Evolutionary conservation across 2,888 invertebrate species (phyloP).

Genomic region (Macaria notata): DNA sequence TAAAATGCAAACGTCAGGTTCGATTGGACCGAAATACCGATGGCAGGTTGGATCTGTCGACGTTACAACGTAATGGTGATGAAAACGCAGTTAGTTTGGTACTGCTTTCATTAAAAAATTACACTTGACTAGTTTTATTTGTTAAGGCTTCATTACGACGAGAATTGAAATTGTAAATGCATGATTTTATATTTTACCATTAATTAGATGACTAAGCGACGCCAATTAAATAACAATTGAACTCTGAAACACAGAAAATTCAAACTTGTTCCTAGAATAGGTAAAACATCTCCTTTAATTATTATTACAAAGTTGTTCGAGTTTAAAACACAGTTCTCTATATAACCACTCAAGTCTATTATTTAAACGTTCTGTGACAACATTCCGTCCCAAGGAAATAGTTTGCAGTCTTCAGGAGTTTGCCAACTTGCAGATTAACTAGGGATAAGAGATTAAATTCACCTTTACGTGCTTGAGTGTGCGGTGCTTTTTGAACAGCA

Average conservation of each 20-base stretch:
- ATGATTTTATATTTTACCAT: too few species aligned
- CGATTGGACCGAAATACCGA: slow-evolving; percentile 7
- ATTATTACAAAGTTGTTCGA: slow-evolving; percentile 22
- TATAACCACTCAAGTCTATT: slow-evolving; percentile 34
- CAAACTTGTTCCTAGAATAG: neutral
- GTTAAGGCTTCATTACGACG: too few species aligned
- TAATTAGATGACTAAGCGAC: too few species aligned
- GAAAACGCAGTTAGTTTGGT: too few species aligned
- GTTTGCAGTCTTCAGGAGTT: slow-evolving; percentile 52
- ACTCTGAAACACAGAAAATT: too few species aligned
- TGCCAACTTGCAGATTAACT: slow-evolving; percentile 42
- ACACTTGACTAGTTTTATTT: too few species aligned
- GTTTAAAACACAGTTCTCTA: slow-evolving; percentile 23
- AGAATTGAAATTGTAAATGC: too few species aligned
- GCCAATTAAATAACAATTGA: too few species aligned
- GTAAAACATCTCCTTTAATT: slow-evolving; percentile 15
- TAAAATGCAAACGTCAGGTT: slow-evolving; percentile 13
- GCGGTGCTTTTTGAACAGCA: neutral
- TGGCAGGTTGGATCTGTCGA: neutral
- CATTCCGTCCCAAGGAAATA: slow-evolving; percentile 55
- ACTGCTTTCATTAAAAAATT: too few species aligned
- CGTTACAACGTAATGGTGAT: too few species aligned
- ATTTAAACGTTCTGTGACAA: slow-evolving; percentile 50
- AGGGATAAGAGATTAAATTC: slow-evolving; percentile 59
- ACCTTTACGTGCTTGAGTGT: slow-evolving; percentile 30